A percentile compares a stretch with the other conserved stretches of the same genome.
Conservation (phyloP, 2,888 invertebrate species). For the Fragum sueziense region DNA sequence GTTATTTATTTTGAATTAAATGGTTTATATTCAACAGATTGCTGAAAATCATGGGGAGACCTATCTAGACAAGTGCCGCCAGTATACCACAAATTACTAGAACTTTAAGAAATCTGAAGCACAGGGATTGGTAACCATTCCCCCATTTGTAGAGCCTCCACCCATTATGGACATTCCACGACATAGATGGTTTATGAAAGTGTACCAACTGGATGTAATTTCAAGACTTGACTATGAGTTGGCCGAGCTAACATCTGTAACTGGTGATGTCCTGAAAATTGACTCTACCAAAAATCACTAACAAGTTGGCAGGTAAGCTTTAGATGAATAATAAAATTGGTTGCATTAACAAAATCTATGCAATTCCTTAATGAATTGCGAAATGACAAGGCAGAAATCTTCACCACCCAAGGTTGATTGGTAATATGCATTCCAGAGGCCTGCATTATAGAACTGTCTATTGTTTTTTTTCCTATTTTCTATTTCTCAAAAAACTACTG, state of each 20-base stretch:
- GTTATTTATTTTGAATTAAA: no score
- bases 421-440: no score
- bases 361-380: no score
- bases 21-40: no score
- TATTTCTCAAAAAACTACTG: no score
- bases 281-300: conserved; percentile 64
- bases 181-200: conserved; percentile 59
- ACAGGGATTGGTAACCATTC: conserved; percentile 20
- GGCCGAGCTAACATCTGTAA: conserved; percentile 49
- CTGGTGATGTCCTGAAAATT: conserved; percentile 60
- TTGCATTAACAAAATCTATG: no score
- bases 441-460: no score
- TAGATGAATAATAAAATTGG: no score
- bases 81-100: conserved; percentile 51
- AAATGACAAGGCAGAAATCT: no score
- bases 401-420: no score
- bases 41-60: conserved; percentile 45
- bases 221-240: conserved; percentile 45
- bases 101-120: conserved; percentile 17
- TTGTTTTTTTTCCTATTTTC: no score
- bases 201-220: conserved; percentile 55
- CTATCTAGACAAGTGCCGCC: conserved; percentile 40
- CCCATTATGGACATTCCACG: conserved; percentile 33
- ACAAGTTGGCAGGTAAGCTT: not conserved
- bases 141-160: conserved; percentile 35